Conservation (phyloP, 2,113 vertebrate species). For the Ceyx margarethae region DNA sequence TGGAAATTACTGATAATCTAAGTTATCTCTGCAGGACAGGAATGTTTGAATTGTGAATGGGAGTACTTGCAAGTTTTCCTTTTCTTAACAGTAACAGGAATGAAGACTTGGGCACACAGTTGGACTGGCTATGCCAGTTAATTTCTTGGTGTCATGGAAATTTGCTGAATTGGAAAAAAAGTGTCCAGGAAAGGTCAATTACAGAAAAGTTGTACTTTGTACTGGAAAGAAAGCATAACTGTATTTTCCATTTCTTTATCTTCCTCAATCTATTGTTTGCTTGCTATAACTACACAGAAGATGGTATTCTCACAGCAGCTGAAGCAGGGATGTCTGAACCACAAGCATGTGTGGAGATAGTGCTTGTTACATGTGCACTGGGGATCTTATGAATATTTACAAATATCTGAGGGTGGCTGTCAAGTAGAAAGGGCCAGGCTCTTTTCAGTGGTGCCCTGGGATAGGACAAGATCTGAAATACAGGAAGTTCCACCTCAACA, state of each 20-base stretch:
- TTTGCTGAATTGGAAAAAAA: neutral
- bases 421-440: too few relatives aligned
- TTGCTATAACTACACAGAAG: accelerated
- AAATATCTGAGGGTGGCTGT: too few relatives aligned
- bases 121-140: neutral
- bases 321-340: neutral
- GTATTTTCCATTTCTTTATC: neutral
- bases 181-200: neutral
- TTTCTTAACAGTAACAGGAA: neutral
- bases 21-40: neutral
- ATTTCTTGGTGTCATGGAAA: neutral
- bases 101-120: neutral
- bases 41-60: neutral
- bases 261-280: neutral
- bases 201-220: neutral
- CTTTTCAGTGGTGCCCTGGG: too few relatives aligned
- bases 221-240: neutral
- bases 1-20: neutral
- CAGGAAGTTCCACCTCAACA: too few relatives aligned
- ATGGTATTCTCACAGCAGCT: neutral
- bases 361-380: accelerated
- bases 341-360: accelerated
- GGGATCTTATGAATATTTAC: too few relatives aligned
- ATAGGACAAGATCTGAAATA: too few relatives aligned
- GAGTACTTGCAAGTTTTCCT: neutral